phyloP scores from a whole-genome alignment of 2,797 vertebrate species.

The Bradypodion ventrale region DNA sequence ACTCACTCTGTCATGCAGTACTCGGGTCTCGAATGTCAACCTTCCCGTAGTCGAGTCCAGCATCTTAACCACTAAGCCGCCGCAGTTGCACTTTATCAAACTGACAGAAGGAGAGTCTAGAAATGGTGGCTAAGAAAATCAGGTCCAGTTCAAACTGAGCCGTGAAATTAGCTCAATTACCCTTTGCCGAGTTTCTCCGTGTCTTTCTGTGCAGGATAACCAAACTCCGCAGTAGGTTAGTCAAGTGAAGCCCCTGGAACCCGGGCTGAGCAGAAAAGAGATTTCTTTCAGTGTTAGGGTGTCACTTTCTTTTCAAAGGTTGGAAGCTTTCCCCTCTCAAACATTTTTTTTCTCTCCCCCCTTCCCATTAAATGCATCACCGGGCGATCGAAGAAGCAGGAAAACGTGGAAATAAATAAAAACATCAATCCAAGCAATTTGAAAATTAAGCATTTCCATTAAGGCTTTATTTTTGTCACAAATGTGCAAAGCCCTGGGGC shows the following conservation, averaged over 20 bases:
- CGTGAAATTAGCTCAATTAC: too few species aligned
- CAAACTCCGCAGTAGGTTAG: constrained; percentile 5
- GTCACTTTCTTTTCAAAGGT: not conserved
- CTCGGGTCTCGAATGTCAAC: too few species aligned
- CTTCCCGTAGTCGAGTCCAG: too few species aligned
- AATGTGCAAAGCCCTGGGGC: not conserved
- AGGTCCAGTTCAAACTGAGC: too few species aligned
- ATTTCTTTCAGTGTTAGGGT: fast-evolving
- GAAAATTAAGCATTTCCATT: not conserved
- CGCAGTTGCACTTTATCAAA: too few species aligned
- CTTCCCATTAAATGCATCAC: too few species aligned
- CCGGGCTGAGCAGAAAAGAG: fast-evolving
- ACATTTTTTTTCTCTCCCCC: not conserved
- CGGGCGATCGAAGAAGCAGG: fast-evolving
- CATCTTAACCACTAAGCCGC: too few species aligned
- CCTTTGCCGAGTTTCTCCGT: too few species aligned
- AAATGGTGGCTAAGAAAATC: too few species aligned
- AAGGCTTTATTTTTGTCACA: not conserved
- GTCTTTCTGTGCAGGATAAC: not conserved
- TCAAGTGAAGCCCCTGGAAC: not conserved
- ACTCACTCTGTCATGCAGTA: too few species aligned
- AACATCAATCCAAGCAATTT: constrained; percentile 2
- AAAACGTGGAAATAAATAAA: too few species aligned
- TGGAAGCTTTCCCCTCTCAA: constrained; percentile 5
- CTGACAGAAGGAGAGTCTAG: too few species aligned